These are phyloP conservation scores for Hydractinia echinata DNA, from an alignment of 30 jellyfish, hydroid and myxozoan species.

Conservation along the genomic window DNA sequence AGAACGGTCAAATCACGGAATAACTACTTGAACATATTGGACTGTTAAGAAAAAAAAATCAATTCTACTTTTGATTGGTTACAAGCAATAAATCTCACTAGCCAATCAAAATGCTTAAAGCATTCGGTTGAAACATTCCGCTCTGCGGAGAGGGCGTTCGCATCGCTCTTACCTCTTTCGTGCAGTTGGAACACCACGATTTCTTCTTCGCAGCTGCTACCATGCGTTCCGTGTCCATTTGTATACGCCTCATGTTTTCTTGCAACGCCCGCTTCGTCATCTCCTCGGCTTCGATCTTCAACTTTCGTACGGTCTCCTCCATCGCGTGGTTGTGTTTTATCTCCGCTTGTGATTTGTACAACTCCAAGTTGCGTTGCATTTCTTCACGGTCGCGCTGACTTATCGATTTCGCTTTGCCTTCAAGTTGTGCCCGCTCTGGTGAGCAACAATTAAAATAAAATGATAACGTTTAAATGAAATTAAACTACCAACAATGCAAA, in stretches of 20 bases:
- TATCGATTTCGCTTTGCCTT: slow-evolving; percentile 47
- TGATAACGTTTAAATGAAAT: background rate
- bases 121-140: too few relatives aligned
- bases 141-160: too few relatives aligned
- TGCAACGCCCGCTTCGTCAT: slow-evolving; percentile 67
- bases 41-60: too few relatives aligned
- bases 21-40: too few relatives aligned
- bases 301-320: slow-evolving; percentile 72
- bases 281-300: slow-evolving; percentile 71
- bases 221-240: slow-evolving; percentile 70
- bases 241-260: slow-evolving; percentile 75
- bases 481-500: too few relatives aligned
- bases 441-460: too few relatives aligned
- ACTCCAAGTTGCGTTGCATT: slow-evolving; percentile 70
- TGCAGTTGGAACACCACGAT: slow-evolving; percentile 94
- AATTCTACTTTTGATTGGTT: too few relatives aligned
- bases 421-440: slow-evolving; percentile 68
- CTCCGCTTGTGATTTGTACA: slow-evolving; percentile 69
- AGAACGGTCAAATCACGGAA: too few relatives aligned
- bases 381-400: slow-evolving; percentile 75
- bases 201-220: slow-evolving; percentile 78
- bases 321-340: slow-evolving; percentile 59
- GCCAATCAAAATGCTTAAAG: too few relatives aligned
- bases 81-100: too few relatives aligned
- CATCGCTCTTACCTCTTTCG: slow-evolving; percentile 37